Base-by-base conservation (phyloP, 2,113 vertebrate species). In the Paramormyrops kingsleyae region DNA sequence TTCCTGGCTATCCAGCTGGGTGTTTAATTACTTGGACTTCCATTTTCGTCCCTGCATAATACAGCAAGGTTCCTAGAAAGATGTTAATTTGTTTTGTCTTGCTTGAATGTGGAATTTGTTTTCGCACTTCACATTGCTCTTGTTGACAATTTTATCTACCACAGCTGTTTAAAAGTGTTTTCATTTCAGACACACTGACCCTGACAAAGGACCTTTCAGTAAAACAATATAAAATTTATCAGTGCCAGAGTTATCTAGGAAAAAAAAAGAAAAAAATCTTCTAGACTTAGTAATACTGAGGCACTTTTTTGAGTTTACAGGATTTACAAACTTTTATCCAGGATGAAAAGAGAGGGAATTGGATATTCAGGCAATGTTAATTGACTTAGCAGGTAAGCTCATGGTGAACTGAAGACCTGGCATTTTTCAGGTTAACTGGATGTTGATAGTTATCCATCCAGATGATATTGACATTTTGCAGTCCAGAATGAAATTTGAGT, bases 21-120 rank as follows among this genome's bases (percentile, higher is more conserved):
- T 90, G 77, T 90, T 92, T 90, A 90, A 91, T 91, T 90, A 91
- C 90, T 84, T 49, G 46, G 87, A 27, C 90, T 90, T 89, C 88
- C 77, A 89, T 53, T 90, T 90, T 91, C 35, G 39, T n/a, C 83
- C 52, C 53, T 66, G n/a, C 56, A 49, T 88, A 66, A 90, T 88
- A 39, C 84, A 2, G 70, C 87, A 77, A 56, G 83, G 90, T 91
- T 92, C 87, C 90, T 90, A 86, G 90, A 91, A 91, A 91, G 89
- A 87, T 83, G 42, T 56, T 59, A 80, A 59, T 90, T 91, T 89
- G 83, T 87, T 83, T 89, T 66, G 21, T 83, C 50, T 15, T 62
- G 31, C 21, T 47, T 56, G 59, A 80, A 86, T 83, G 88, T 90
- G 47, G 49, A 50, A 77, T 83, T 42, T 62, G 59, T 56, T 35